A percentile compares a stretch with the other conserved stretches of the same genome.
These are phyloP conservation scores for Syngnathoides biaculeatus DNA, from an alignment of 2,113 vertebrate species.

Conservation along the genomic window DNA sequence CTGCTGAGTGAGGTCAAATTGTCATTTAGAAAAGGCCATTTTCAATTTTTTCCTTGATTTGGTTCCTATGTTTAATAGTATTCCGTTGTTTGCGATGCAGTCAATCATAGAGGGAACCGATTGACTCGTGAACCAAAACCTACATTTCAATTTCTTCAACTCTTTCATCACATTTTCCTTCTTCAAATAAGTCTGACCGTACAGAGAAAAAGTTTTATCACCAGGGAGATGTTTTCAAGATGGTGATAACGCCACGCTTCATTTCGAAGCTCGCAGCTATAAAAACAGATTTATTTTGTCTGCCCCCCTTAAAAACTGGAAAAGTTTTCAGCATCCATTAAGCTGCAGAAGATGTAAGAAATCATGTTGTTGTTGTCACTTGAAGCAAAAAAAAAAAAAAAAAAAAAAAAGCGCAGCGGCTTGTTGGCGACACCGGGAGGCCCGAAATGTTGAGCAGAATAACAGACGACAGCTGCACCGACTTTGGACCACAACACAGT, in stretches of 20 bases:
- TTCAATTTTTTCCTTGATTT: not conserved
- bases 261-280: not conserved
- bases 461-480: constrained; percentile 49
- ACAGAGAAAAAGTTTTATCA: too few relatives aligned
- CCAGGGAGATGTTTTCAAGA: too few relatives aligned
- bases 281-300: too few relatives aligned
- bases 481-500: constrained; percentile 6
- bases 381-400: too few relatives aligned
- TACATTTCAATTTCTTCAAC: too few relatives aligned
- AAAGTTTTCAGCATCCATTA: not conserved
- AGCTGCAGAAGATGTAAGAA: not conserved
- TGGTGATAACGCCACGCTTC: too few relatives aligned
- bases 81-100: not conserved
- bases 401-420: not conserved
- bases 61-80: not conserved
- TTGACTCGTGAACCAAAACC: too few relatives aligned
- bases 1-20: not conserved
- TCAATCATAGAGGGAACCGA: too few relatives aligned
- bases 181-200: too few relatives aligned
- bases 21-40: not conserved
- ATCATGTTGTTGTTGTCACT: not conserved
- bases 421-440: constrained; percentile 13
- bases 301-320: not conserved
- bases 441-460: constrained; percentile 9
- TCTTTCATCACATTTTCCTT: too few relatives aligned